phyloP scores from a whole-genome alignment of 2,113 vertebrate genomes.

The Podilymbus podiceps region DNA sequence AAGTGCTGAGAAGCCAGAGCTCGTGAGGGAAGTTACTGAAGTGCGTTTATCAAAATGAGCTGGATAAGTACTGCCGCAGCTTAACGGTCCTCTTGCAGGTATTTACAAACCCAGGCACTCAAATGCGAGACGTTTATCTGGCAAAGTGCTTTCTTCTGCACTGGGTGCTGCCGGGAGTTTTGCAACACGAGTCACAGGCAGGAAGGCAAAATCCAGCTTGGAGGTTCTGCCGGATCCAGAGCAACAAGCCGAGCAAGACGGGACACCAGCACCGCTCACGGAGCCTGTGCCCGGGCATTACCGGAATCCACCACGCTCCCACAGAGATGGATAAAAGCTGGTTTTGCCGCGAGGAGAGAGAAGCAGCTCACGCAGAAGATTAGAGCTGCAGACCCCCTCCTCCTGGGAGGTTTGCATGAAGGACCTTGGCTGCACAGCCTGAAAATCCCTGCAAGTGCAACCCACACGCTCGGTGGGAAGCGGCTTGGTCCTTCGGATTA shows the following conservation, averaged over 20 bases:
- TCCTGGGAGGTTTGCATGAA: background rate
- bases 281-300: fast-evolving
- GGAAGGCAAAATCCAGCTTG: background rate
- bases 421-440: background rate
- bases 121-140: background rate
- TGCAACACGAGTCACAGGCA: fast-evolving
- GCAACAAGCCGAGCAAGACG: background rate
- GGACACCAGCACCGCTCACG: fast-evolving
- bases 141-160: background rate
- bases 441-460: background rate
- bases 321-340: background rate
- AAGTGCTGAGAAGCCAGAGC: background rate
- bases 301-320: background rate
- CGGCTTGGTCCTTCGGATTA: background rate
- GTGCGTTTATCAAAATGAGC: background rate
- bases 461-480: background rate
- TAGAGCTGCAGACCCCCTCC: background rate
- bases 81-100: background rate
- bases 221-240: background rate
- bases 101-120: background rate
- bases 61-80: background rate
- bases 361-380: background rate
- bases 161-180: background rate
- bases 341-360: background rate
- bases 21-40: background rate